A percentile compares a stretch with the other conserved stretches of the same genome.
Evolutionary conservation across 1,140 invertebrate genomes (phyloP).

Genomic region (Nixonia krombeini): DNA sequence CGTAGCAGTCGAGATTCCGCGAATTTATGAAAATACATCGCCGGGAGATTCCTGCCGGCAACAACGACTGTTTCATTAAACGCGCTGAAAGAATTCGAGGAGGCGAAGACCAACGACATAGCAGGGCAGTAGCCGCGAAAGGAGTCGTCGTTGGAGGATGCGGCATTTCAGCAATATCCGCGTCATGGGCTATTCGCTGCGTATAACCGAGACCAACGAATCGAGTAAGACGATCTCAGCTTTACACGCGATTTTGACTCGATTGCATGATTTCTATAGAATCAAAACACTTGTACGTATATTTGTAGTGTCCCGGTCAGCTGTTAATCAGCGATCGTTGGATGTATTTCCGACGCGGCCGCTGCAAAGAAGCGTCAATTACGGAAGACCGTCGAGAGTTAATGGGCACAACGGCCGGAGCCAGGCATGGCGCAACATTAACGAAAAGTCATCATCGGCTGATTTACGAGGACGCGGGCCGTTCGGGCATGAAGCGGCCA

Average conservation of each 20-base stretch:
- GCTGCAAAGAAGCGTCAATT: no score
- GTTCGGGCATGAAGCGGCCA: constrained; percentile 25
- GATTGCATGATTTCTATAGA: no score
- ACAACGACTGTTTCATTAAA: no score
- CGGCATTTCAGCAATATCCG: constrained; percentile 58
- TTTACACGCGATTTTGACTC: constrained; percentile 65
- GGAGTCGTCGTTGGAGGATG: constrained; percentile 9
- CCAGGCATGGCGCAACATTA: no score
- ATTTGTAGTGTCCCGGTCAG: neutral
- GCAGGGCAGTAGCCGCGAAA: no score
- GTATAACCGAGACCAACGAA: no score
- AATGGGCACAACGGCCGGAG: no score
- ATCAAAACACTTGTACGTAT: no score
- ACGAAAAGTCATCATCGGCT: neutral
- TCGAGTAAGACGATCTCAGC: constrained; percentile 67
- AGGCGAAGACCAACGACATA: neutral
- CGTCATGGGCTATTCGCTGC: constrained; percentile 62
- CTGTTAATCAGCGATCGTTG: constrained; percentile 28
- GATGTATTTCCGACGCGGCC: no score
- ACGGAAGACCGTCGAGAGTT: neutral
- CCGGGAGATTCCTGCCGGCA: neutral
- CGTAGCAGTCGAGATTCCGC: neutral
- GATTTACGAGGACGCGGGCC: constrained; percentile 2
- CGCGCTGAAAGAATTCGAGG: neutral
- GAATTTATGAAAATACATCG: neutral